A percentile compares a stretch with the other conserved stretches of the same genome.
Conservation (phyloP, 2,888 invertebrate species). For the Aspidiotus rigidus region DNA sequence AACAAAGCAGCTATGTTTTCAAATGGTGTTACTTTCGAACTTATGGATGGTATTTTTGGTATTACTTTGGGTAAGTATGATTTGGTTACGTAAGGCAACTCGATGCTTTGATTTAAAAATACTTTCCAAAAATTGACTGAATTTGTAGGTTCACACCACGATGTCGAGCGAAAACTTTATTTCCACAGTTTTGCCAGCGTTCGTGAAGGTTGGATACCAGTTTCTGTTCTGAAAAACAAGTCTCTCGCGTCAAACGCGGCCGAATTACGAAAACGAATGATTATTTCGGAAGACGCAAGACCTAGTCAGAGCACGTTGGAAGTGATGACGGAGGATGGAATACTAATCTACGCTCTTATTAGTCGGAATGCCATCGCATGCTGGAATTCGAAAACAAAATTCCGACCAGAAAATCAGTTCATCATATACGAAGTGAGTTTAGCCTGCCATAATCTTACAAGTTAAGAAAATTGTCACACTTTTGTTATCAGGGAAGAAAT, state of each 20-base stretch:
- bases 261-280: conserved; percentile 41
- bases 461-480: too few relatives aligned
- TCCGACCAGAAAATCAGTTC: conserved; percentile 37
- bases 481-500: too few relatives aligned
- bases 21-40: conserved; percentile 55
- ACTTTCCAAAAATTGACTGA: too few relatives aligned
- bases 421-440: conserved; percentile 39
- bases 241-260: not conserved
- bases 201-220: conserved; percentile 56
- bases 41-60: conserved; percentile 65
- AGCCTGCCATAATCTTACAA: too few relatives aligned
- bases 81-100: too few relatives aligned
- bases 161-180: conserved; percentile 50
- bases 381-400: conserved; percentile 41
- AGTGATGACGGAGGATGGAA: conserved; percentile 42
- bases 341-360: conserved; percentile 42
- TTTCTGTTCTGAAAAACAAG: conserved; percentile 52
- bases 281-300: conserved; percentile 52
- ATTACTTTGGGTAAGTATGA: conserved; percentile 49
- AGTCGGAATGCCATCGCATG: conserved; percentile 43
- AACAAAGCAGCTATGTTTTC: conserved; percentile 52
- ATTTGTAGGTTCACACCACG: conserved; percentile 40
- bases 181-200: conserved; percentile 61
- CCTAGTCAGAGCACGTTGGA: conserved; percentile 61
- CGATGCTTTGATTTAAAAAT: too few relatives aligned